phyloP scores from a whole-genome alignment of 2,888 invertebrate species.

The Rotaria sp. region DNA sequence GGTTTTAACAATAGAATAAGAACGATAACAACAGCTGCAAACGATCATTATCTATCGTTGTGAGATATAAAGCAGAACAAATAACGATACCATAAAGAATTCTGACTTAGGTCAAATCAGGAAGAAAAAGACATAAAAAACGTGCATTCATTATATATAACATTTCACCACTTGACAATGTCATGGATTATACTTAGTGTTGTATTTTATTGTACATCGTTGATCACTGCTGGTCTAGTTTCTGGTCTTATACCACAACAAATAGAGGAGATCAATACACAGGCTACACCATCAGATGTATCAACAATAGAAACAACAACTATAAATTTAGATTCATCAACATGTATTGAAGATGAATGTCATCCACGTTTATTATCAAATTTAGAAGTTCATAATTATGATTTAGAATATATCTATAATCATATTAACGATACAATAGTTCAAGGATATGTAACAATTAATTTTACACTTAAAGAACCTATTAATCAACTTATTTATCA shows the following conservation, averaged over 20 bases:
- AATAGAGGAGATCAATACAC: not conserved
- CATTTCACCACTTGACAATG: not conserved
- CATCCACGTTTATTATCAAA: not conserved
- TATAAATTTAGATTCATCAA: not conserved
- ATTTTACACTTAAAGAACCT: slow-evolving; percentile 31
- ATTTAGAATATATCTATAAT: not conserved
- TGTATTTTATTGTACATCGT: not conserved
- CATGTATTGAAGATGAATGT: not conserved
- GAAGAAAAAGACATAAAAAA: not conserved
- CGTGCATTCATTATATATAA: not conserved
- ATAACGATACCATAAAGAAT: not conserved
- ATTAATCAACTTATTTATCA: slow-evolving; percentile 33
- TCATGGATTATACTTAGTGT: not conserved
- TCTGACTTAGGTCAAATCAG: not conserved
- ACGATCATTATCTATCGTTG: not conserved
- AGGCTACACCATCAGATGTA: not conserved
- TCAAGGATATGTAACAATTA: slow-evolving; percentile 32
- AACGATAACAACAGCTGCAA: not conserved
- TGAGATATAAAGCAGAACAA: not conserved
- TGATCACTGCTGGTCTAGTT: not conserved
- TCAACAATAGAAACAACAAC: not conserved
- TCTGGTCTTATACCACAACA: not conserved
- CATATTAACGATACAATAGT: not conserved
- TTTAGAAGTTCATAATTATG: not conserved
- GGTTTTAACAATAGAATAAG: not conserved